Base-by-base conservation (phyloP, 2,888 invertebrate genomes). In the Hirtodrosophila cameraria region DNA sequence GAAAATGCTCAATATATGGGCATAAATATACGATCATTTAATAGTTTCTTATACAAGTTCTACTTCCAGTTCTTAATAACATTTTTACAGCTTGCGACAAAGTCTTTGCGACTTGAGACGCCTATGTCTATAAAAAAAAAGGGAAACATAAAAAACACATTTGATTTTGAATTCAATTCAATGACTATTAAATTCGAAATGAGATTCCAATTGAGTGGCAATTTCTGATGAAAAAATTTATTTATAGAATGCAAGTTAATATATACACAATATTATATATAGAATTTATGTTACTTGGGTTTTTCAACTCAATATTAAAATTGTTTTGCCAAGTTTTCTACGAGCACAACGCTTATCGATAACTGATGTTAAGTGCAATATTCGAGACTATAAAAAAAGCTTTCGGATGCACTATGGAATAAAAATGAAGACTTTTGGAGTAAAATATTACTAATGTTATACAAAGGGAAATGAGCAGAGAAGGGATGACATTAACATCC, bases 61-160 rank as follows among this genome's bases (percentile, higher is more conserved):
- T 33, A 25, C 11, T 45, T 13, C 1, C 9, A 28, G n/a, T 15
- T 23, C 15, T 53, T 25, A 35, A 53, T 15, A 13, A 20, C 12
- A 31, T 15, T 49, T 67, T 64, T 48, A 59, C 8, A 27, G 33
- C 42, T 13, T 16, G 36, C 30, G 49, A 58, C 53, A 50, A 58
- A 39, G 50, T 67, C 42, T 31, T n/a, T 15, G 11, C 13, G 15
- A 12, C 16, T 28, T 41, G n/a, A n/a, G n/a, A n/a, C n/a, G 15
- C 9, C 1, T 20, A 11, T 5, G 3, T 11, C 27, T 2, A 27
- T 39, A 35, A 42, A 62, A 52, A 16, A 30, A n/a, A 1, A n/a
- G n/a, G n/a, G 7, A 6, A 20, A 38, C 39, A 53, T 57, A 63
- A 53, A 68, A 60, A 59, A 6, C 16, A 5, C 8, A 33, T 52